Percentiles rank a stretch among this genome's conserved stretches.
phyloP scores from a whole-genome alignment of 2,797 vertebrate species.

The Sebastes variabilis region DNA sequence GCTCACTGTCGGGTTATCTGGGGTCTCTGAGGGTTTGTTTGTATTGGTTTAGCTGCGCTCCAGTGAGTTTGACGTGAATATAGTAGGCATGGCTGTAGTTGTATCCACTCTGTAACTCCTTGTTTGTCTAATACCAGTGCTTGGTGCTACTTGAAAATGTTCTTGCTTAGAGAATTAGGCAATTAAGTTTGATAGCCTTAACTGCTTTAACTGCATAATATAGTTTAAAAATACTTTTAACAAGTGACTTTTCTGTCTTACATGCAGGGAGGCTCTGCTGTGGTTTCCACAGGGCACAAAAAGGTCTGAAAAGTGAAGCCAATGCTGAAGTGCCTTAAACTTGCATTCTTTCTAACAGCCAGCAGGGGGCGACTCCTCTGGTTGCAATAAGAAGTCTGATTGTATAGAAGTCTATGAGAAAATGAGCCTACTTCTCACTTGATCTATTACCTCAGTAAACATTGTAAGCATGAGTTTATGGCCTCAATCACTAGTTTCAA shows the following conservation, averaged over 20 bases:
- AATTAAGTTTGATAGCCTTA: not conserved
- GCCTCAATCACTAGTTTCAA: too few relatives aligned
- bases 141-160: not conserved
- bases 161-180: not conserved
- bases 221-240: not conserved
- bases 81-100: not conserved
- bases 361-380: too few relatives aligned
- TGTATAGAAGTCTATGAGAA: too few relatives aligned
- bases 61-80: conserved; percentile 9
- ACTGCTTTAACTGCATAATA: not conserved
- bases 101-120: not conserved
- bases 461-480: too few relatives aligned
- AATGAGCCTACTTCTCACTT: too few relatives aligned
- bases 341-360: not conserved
- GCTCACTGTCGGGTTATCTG: conserved; percentile 34
- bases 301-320: not conserved
- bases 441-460: too few relatives aligned
- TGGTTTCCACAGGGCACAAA: not conserved
- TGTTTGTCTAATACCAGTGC: not conserved
- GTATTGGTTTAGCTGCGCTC: conserved; percentile 28
- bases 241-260: not conserved
- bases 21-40: conserved; percentile 7
- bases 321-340: not conserved
- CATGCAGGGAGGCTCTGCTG: not conserved
- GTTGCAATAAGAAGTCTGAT: rapidly evolving